Base-by-base conservation (phyloP, 2,888 invertebrate species). In the Incurvaria masculella region DNA sequence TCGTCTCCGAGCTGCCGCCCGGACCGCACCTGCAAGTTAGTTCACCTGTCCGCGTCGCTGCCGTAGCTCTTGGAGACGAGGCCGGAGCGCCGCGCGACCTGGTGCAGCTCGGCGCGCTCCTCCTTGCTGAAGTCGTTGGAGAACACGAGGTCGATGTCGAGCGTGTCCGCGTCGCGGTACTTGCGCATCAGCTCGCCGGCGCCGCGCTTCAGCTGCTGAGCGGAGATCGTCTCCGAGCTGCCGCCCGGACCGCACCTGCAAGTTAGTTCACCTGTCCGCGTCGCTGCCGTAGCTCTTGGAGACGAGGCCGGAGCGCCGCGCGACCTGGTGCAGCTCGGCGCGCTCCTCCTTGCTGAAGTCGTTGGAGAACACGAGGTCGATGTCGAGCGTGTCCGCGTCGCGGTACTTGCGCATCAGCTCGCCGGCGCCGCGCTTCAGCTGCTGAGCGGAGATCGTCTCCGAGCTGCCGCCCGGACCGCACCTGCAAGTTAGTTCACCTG, bases 331-430 rank as follows among this genome's bases (percentile, higher is more conserved):
- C 47, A 88, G 65, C 1, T 66, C 52, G 1, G 81, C 82, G 19
- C 88, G 68, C 57, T 88, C 87, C 1, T 85, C 85, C 54, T 83
- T 85, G 1, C 73, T 72, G 61, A 88, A 88, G 49, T 85, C 82
- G 23, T 8, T n/a, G 14, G 80, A 72, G 53, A 83, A 82, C 43
- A 79, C 80, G 42, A 87, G 66, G 61, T 87, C 87, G 0, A 81
- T 71, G 59, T 78, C 80, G 26, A 78, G 69, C 6, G 67, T 72
- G 42, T 66, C 72, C 0, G 68, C 66, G 4, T 58, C 64, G 1
- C 63, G 51, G 59, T 61, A 73, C 1, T 72, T 61, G 46, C 60
- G 59, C 71, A 76, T 70, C 6, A 76, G 59, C 0, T 53, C 49
- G 1, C 52, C 48, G 0, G 65, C 74, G 0, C 69, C 63, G 1